A percentile compares a stretch with the other conserved stretches of the same genome.
Conservation (phyloP, 2,113 vertebrate species). For the Catharus bicknelli region DNA sequence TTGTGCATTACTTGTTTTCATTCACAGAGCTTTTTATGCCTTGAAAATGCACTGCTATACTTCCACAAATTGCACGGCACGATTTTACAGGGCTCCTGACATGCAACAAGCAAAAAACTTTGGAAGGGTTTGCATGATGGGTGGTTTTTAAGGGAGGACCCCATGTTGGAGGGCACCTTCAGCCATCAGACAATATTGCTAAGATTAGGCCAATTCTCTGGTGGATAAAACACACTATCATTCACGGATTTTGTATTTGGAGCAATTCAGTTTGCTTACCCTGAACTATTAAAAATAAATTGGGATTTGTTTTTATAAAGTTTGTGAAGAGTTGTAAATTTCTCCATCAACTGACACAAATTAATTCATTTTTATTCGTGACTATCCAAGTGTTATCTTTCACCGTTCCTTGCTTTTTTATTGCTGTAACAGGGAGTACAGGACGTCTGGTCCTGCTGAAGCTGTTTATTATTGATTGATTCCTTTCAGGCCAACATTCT, state of each 20-base stretch:
- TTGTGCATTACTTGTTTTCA: background rate
- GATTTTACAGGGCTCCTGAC: background rate
- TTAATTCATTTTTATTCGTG: background rate
- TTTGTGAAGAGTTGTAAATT: background rate
- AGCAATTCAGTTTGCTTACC: background rate
- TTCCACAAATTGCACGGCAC: background rate
- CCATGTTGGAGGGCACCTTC: background rate
- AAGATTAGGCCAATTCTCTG: background rate
- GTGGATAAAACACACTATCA: background rate
- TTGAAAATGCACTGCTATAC: background rate
- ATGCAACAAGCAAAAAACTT: background rate
- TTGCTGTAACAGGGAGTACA: background rate
- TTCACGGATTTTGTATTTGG: background rate
- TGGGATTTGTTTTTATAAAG: background rate
- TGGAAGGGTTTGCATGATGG: background rate
- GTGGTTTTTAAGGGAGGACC: background rate
- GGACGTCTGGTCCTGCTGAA: background rate
- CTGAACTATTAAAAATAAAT: background rate
- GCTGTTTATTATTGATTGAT: background rate
- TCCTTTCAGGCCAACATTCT: background rate
- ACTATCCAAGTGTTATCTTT: background rate
- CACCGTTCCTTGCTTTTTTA: background rate
- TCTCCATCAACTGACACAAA: background rate
- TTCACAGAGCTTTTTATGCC: background rate
- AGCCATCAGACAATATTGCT: background rate